Base-by-base conservation (phyloP, 2,113 vertebrate genomes). In the Coracopsis vasa region DNA sequence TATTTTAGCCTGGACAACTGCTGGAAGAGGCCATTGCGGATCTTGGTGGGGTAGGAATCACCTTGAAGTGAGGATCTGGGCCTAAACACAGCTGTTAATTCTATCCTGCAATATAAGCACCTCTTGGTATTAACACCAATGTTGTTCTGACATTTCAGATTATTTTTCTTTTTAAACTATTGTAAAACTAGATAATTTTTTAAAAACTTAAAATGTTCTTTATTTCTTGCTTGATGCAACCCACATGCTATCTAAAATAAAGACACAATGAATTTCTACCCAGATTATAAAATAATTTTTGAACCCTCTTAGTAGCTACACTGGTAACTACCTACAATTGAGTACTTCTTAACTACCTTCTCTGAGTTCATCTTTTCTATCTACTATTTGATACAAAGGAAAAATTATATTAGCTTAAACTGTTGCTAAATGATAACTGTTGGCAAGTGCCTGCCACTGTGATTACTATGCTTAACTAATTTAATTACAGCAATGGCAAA, bases 401-500 rank as follows among this genome's bases (percentile, higher is more conserved):
- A 87, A 33, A 75, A 65, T 61, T 44, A 1, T 28, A 45, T 75
- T 83, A 84, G 41, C 50, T 58, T 54, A 61, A 80, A 65, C 62
- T 80, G 67, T n/a, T 16, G 9, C 58, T 77, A 80, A 84, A 58
- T 0, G 17, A 5, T 35, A 60, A 80, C 84, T 65, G 50, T 45
- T 70, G 67, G 84, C 67, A 70, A 88, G 53, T 69, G 83, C 72
- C 53, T 62, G 72, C 83, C 53, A 67, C 77, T 69, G 53, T 39
- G 42, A 78, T 78, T 67, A 72, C 61, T 56, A 73, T 5, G 47
- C 47, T 56, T 78, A 81, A 88, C 50, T 77, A 60, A 81, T 60
- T 77, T 53, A 86, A 78, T 88, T 88, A 73, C 39, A 82, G 47
- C 35, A 27, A 41, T 18, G n/a, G 60, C 70, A 75, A 88, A 93